A percentile compares a stretch with the other conserved stretches of the same genome.
phyloP scores from a whole-genome alignment of 2,888 invertebrate species.

The Sabatieria punctata region DNA sequence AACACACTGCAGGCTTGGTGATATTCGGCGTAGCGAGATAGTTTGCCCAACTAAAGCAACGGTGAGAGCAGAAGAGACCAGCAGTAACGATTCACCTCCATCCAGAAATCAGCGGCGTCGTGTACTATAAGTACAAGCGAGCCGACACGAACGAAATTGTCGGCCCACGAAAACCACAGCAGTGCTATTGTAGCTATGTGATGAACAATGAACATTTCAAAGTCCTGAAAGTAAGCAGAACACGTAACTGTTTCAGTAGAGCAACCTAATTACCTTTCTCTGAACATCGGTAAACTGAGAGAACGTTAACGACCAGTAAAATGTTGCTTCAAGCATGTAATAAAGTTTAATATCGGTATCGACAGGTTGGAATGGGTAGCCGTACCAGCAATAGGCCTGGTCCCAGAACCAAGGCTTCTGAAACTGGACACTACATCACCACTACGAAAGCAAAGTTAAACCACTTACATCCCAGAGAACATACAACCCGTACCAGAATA shows the following conservation, averaged over 20 bases:
- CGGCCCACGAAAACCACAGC: slow-evolving; percentile 77
- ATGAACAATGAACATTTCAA: slow-evolving; percentile 95
- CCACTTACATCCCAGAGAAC: too few species aligned
- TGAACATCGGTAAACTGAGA: slow-evolving; percentile 85
- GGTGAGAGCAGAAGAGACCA: too few species aligned
- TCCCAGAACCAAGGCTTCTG: too few species aligned
- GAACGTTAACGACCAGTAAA: slow-evolving; percentile 76
- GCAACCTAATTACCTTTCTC: slow-evolving; percentile 39
- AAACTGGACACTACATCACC: too few species aligned
- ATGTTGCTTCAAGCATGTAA: slow-evolving; percentile 78
- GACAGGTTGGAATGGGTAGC: too few species aligned
- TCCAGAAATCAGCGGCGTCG: slow-evolving; percentile 34
- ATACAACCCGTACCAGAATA: too few species aligned
- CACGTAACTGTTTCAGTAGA: not conserved
- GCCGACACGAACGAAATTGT: slow-evolving; percentile 69
- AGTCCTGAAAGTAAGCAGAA: slow-evolving; percentile 37
- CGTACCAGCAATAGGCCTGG: too few species aligned
- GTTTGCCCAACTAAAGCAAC: too few species aligned
- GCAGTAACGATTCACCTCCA: too few species aligned
- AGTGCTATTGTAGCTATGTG: slow-evolving; percentile 77
- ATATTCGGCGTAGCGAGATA: too few species aligned
- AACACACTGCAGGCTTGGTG: slow-evolving; percentile 66
- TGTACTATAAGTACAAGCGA: slow-evolving; percentile 49
- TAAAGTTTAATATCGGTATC: slow-evolving; percentile 43
- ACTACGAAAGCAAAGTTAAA: too few species aligned